Conservation (phyloP, 2,888 invertebrate species). For the Prenolepis imparis region DNA sequence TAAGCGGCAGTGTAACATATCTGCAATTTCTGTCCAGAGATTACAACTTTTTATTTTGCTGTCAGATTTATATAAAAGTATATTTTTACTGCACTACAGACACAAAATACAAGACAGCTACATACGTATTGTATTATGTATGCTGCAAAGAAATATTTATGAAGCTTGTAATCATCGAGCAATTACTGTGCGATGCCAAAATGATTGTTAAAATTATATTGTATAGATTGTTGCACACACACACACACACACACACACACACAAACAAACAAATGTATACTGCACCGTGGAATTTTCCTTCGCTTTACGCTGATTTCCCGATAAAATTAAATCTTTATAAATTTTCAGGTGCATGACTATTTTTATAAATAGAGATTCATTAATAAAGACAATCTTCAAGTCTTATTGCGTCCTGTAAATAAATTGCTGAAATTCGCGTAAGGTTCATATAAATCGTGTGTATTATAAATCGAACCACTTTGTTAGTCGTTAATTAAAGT, state of each 20-base stretch:
- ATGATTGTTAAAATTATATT: conserved; percentile 59
- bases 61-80: conserved; percentile 54
- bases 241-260: neutral
- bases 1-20: conserved; percentile 69
- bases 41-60: conserved; percentile 63
- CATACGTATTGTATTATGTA: conserved; percentile 22
- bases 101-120: conserved; percentile 25
- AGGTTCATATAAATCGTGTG: conserved; percentile 60
- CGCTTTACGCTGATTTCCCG: conserved; percentile 61
- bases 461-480: conserved; percentile 65
- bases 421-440: conserved; percentile 70
- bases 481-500: conserved; percentile 55
- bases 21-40: conserved; percentile 67
- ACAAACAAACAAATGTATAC: neutral
- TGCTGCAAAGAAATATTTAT: conserved; percentile 27
- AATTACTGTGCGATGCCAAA: conserved; percentile 61
- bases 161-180: conserved; percentile 17
- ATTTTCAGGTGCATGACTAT: conserved; percentile 71
- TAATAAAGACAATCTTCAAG: conserved; percentile 80
- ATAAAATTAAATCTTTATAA: conserved; percentile 65
- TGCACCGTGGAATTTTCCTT: conserved; percentile 52
- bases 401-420: conserved; percentile 81
- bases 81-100: conserved; percentile 66
- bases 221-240: conserved; percentile 39
- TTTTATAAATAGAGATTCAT: conserved; percentile 77